phyloP scores from a whole-genome alignment of 1,140 invertebrate genomes.

The Drosophila serrata region DNA sequence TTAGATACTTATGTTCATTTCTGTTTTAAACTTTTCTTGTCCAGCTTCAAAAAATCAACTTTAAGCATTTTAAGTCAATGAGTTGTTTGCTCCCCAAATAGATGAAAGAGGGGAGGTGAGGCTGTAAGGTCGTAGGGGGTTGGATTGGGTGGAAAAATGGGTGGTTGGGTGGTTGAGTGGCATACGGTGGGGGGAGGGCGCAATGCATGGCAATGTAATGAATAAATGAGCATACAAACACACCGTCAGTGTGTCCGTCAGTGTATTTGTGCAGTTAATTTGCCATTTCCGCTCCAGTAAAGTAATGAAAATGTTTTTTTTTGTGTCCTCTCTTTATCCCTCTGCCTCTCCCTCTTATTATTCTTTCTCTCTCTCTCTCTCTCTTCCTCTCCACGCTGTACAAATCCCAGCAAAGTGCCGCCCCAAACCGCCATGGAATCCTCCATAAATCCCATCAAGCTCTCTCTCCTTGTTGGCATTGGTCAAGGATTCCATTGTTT shows the following conservation, averaged over 20 bases:
- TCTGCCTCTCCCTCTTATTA: background rate
- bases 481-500: conserved; percentile 68
- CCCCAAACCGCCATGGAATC: conserved; percentile 11
- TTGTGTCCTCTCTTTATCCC: background rate
- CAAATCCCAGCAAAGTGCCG: conserved; percentile 39
- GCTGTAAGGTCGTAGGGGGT: background rate
- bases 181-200: background rate
- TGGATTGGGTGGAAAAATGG: background rate
- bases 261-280: conserved; percentile 82
- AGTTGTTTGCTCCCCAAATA: background rate
- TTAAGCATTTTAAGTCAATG: conserved; percentile 35
- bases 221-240: conserved; percentile 73
- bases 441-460: background rate
- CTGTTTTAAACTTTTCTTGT: background rate
- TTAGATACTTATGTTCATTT: background rate
- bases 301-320: conserved; percentile 76
- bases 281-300: conserved; percentile 80
- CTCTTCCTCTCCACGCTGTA: conserved; percentile 5
- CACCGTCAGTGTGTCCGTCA: conserved; percentile 19
- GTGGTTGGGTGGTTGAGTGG: conserved; percentile 5
- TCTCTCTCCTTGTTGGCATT: conserved; percentile 9
- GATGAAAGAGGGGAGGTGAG: background rate
- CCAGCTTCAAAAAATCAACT: conserved; percentile 18
- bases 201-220: conserved; percentile 58
- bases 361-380: too few species aligned